Percentiles rank a stretch among this genome's conserved stretches.
Evolutionary conservation across 2,113 vertebrate genomes (phyloP).

Genomic region (Alligator mississippiensis): DNA sequence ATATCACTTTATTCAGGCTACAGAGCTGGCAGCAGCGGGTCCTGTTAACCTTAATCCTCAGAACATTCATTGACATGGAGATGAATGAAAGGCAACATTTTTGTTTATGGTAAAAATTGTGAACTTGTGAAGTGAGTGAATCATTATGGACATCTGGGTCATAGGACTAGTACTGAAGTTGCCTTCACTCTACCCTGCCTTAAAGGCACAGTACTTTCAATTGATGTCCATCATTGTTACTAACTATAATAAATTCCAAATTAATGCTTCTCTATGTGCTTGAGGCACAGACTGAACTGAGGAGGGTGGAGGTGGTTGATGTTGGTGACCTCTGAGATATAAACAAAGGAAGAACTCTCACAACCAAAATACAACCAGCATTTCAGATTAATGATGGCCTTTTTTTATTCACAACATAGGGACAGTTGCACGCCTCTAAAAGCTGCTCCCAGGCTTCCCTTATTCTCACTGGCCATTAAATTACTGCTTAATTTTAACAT

Average conservation of each 20-base stretch:
- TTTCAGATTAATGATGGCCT: background rate
- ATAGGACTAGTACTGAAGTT: background rate
- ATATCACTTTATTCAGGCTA: accelerated
- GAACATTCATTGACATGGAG: background rate
- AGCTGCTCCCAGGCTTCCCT: background rate
- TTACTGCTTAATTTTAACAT: background rate
- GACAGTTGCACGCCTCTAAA: background rate
- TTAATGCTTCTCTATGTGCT: background rate
- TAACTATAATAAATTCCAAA: background rate
- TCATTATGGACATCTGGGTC: accelerated
- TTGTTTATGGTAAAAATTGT: background rate
- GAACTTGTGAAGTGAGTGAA: background rate
- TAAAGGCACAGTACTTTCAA: background rate
- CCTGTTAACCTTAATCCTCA: background rate
- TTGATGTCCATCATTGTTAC: background rate
- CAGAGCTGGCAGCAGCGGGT: background rate
- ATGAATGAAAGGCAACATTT: background rate
- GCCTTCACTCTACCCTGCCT: background rate
- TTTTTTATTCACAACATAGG: accelerated
- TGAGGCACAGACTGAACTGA: background rate
- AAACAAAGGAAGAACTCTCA: background rate
- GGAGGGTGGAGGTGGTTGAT: background rate
- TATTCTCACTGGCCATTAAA: accelerated
- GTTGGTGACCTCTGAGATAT: background rate
- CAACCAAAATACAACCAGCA: background rate